Conservation (phyloP, 2,113 vertebrate species). For the Cyprinus carpio region DNA sequence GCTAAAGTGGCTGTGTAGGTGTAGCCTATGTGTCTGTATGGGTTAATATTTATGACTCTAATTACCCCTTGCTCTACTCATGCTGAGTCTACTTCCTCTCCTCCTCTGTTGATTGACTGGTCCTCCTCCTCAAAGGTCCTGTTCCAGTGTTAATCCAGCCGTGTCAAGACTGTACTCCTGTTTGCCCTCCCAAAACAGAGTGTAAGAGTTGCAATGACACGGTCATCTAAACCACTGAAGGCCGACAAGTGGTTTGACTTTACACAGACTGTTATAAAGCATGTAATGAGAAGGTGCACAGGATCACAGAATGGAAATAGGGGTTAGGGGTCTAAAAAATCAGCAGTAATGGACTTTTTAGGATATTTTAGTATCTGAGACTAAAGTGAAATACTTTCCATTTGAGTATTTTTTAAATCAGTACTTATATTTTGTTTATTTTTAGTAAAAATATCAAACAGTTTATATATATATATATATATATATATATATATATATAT, state of each 20-base stretch:
- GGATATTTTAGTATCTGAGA: not conserved
- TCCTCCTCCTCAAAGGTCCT: conserved; percentile 42
- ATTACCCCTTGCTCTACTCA: conserved; percentile 66
- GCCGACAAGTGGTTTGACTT: conserved; percentile 23
- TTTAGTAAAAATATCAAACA: no score
- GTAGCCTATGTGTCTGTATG: conserved; percentile 11
- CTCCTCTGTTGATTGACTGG: conserved; percentile 46
- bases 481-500: no score
- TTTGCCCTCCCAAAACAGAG: conserved; percentile 25
- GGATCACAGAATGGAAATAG: conserved; percentile 11
- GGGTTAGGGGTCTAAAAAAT: not conserved
- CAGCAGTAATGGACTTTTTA: not conserved
- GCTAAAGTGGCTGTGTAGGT: not conserved
- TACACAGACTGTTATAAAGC: conserved; percentile 22
- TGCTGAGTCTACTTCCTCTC: conserved; percentile 65
- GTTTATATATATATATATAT: no score
- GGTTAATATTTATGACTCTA: conserved; percentile 71
- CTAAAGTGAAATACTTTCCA: not conserved
- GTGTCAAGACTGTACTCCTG: conserved; percentile 24
- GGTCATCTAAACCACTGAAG: not conserved
- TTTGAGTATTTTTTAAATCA: not conserved
- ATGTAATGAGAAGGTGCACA: conserved; percentile 29
- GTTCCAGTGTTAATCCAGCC: conserved; percentile 39
- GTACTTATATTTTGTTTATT: not conserved
- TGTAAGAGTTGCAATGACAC: conserved; percentile 36